Conservation (phyloP, 2,113 vertebrate genomes). For the Ariopsis seemanni region DNA sequence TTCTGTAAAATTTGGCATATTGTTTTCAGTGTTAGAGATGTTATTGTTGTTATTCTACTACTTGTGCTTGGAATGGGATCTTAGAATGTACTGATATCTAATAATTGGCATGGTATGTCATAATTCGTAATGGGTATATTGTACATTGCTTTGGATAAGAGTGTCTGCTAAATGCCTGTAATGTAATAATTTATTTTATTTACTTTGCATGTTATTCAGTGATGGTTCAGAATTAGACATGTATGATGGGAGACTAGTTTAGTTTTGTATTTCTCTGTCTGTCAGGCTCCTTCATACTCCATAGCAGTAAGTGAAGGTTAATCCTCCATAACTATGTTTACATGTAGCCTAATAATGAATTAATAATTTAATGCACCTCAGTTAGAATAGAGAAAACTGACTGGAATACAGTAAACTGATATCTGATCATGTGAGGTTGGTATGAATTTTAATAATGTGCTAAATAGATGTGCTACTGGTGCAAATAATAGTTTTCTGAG, state of each 20-base stretch:
- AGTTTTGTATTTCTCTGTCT: background rate
- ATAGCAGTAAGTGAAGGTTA: constrained; percentile 54
- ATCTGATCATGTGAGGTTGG: background rate
- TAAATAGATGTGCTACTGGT: background rate
- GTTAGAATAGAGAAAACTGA: constrained; percentile 60
- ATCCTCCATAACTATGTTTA: constrained; percentile 26
- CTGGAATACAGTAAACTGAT: background rate
- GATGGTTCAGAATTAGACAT: background rate
- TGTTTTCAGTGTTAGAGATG: constrained; percentile 46
- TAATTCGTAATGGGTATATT: no score
- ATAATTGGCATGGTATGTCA: background rate
- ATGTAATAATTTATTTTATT: background rate
- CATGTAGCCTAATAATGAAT: constrained; percentile 38
- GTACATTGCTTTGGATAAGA: no score
- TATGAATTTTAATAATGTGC: background rate
- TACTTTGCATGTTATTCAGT: background rate
- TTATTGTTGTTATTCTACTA: background rate
- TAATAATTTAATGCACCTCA: constrained; percentile 34
- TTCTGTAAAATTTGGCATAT: constrained; percentile 37
- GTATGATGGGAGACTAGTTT: background rate
- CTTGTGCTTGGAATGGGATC: background rate
- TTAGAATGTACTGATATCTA: background rate
- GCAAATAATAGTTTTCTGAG: background rate
- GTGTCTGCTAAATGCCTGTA: no score
- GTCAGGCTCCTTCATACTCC: constrained; percentile 1